Percentiles rank a stretch among this genome's conserved stretches.
Evolutionary conservation across 2,888 invertebrate genomes (phyloP).

Genomic region (Mellilla xanthometata): DNA sequence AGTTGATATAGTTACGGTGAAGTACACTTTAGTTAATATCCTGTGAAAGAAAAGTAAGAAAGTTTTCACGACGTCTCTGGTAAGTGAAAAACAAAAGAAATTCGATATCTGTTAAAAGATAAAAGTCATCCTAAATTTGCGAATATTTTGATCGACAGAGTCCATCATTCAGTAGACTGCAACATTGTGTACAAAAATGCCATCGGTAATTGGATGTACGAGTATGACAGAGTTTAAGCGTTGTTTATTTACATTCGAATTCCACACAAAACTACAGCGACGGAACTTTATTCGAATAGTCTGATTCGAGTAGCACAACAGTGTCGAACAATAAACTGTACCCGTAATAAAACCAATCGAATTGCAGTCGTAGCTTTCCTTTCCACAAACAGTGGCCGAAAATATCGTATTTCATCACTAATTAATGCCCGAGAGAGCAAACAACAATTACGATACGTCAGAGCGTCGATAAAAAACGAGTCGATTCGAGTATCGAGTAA

Average conservation of each 20-base stretch:
- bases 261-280: not conserved
- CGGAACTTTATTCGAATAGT: constrained; percentile 4
- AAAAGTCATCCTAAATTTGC: no score
- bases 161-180: no score
- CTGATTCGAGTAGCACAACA: constrained; percentile 13
- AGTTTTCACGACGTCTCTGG: no score
- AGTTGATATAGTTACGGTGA: no score
- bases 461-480: constrained; percentile 48
- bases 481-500: constrained; percentile 52
- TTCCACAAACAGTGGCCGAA: constrained; percentile 48
- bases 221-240: not conserved
- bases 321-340: constrained; percentile 14
- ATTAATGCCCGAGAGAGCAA: constrained; percentile 66
- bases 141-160: no score
- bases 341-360: constrained; percentile 12
- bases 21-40: no score
- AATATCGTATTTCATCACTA: constrained; percentile 74
- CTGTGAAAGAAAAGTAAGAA: no score
- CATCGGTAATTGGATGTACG: not conserved
- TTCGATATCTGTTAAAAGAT: no score
- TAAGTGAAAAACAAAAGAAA: no score
- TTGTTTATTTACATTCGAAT: not conserved
- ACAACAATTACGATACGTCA: constrained; percentile 70
- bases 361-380: constrained; percentile 27
- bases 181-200: not conserved